Conservation (phyloP, 2,113 vertebrate species). For the Sarotherodon lohbergeri region DNA sequence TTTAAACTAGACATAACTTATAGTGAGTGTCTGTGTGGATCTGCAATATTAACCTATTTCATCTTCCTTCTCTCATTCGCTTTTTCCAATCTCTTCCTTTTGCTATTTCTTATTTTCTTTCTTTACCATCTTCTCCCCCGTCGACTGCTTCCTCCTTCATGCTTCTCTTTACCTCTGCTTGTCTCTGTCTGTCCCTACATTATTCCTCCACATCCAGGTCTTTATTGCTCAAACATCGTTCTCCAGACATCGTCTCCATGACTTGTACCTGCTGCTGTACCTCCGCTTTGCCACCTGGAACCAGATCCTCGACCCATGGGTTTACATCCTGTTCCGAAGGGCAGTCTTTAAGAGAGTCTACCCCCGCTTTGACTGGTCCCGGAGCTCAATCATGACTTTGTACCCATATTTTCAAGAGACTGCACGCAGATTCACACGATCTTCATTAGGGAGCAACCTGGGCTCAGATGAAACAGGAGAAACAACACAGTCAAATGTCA, state of each 20-base stretch:
- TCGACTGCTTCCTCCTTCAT: background rate
- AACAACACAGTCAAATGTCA: background rate
- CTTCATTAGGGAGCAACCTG: slow-evolving; percentile 31
- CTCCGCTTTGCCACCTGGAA: slow-evolving; percentile 93
- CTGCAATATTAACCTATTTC: background rate
- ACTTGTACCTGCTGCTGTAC: slow-evolving; percentile 76
- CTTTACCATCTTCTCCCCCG: rapidly evolving
- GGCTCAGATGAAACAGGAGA: background rate
- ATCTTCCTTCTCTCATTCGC: background rate
- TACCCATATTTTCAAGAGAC: slow-evolving; percentile 66
- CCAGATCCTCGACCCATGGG: slow-evolving; percentile 97
- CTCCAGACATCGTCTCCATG: background rate
- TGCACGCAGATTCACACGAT: slow-evolving; percentile 63
- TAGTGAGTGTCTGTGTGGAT: background rate
- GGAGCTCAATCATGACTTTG: slow-evolving; percentile 69
- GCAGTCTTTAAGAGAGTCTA: slow-evolving; percentile 79
- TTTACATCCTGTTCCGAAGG: slow-evolving; percentile 92
- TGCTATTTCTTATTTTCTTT: background rate
- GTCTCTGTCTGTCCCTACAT: background rate
- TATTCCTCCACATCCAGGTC: slow-evolving; percentile 64
- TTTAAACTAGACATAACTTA: background rate
- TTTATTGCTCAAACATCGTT: slow-evolving; percentile 82
- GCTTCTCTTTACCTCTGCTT: background rate
- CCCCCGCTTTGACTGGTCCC: slow-evolving; percentile 70
- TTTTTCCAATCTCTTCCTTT: background rate